Percentiles rank a stretch among this genome's conserved stretches.
These are phyloP conservation scores for Crax fasciolata DNA, from an alignment of 2,797 vertebrate genomes.

Conservation along the genomic window DNA sequence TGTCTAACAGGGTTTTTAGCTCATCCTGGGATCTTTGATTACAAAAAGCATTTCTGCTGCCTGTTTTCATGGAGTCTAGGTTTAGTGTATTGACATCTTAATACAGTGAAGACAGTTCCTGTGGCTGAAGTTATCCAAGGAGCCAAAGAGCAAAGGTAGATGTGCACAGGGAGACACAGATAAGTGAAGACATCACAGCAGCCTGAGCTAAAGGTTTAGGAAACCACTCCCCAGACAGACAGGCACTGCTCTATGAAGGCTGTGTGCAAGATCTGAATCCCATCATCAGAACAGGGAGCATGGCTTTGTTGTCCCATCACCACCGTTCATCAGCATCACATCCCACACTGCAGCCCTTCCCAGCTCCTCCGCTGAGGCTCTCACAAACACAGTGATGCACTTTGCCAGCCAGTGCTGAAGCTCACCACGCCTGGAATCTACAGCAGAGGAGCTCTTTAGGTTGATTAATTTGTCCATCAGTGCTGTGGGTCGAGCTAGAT, in stretches of 20 bases:
- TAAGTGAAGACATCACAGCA: background rate
- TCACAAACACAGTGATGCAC: background rate
- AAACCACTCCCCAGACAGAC: accelerated
- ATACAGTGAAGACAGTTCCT: background rate
- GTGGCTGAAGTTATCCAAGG: background rate
- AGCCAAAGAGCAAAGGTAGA: background rate
- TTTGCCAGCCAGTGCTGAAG: background rate
- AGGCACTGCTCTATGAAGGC: background rate
- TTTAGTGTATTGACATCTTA: background rate
- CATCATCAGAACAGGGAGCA: background rate
- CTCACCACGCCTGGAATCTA: background rate
- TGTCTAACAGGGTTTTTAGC: background rate
- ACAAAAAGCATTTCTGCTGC: background rate
- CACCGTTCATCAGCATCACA: accelerated
- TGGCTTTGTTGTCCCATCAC: accelerated
- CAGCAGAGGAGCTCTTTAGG: background rate
- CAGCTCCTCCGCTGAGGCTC: background rate
- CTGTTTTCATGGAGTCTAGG: background rate
- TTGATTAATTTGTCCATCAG: background rate
- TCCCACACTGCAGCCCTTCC: accelerated
- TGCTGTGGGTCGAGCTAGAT: background rate
- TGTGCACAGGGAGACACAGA: background rate
- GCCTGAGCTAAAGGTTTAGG: background rate
- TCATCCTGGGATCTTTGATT: background rate
- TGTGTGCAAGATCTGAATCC: background rate